Base-by-base conservation (phyloP, 2,113 vertebrate species). In the Monopterus albus region DNA sequence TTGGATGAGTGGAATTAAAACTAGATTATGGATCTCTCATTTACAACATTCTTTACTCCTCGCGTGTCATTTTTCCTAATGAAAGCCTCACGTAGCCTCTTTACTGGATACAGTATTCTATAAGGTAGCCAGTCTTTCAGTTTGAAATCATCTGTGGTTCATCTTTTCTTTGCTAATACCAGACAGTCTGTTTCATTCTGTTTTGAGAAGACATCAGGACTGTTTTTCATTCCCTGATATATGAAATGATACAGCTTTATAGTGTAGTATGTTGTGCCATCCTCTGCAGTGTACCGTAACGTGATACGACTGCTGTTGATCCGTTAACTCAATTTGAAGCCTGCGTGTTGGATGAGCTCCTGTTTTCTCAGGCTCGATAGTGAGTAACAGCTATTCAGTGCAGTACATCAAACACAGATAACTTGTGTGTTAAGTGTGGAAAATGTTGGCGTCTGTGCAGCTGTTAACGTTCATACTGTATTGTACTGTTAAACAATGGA, bases 281-380 rank as follows among this genome's bases (percentile, higher is more conserved):
- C 36, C 64, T 31, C 68, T 72, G 29, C 71, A 31, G 53, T 46
- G 36, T 2, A 25, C 28, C 40, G 84, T 67, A 86, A 87, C 21
- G 23, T 18, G 75, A 88, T 76, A 31, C 39, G 17, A 52, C 20
- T 11, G 39, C 52, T 1, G 26, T 33, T 18, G 60, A 46, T 36
- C 60, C 67, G 70, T 88, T 84, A 79, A 55, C 78, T 72, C 71
- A 56, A 53, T 70, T 50, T 59, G 33, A 75, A 68, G 57, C 2
- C 61, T 13, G 20, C 50, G 15, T 46, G 69, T 72, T 71, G 57
- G 31, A 72, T 74, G 28, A 51, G 50, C 64, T 65, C 1, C 6
- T 83, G 64, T 80, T 76, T 78, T 80, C 76, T 61, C 58, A 72
- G 78, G 29, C 78, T 13, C 18, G 47, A 79, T 71, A 40, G 51